A percentile compares a stretch with the other conserved stretches of the same genome.
phyloP scores from a whole-genome alignment of 2,113 vertebrate genomes.

The Vidua chalybeata region DNA sequence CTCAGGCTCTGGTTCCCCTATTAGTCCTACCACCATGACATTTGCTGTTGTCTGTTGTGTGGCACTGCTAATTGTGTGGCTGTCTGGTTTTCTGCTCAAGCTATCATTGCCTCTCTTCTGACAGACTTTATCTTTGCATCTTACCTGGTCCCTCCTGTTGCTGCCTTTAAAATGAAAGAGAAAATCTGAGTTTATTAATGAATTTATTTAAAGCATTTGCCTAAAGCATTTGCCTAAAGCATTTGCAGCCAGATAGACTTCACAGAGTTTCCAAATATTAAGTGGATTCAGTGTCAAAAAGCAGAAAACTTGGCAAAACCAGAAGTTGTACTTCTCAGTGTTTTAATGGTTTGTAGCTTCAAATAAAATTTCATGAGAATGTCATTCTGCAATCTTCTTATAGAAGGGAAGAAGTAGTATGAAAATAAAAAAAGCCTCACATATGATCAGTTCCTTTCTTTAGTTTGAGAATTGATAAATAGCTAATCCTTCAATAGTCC shows the following conservation, averaged over 20 bases:
- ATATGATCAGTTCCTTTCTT: background rate
- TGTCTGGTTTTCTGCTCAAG: background rate
- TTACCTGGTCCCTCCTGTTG: background rate
- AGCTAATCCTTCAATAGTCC: background rate
- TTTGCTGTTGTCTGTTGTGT: background rate
- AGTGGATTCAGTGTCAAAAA: background rate
- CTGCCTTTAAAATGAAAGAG: background rate
- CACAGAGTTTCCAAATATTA: background rate
- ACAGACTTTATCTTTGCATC: background rate
- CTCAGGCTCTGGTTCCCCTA: background rate
- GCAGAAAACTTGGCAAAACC: background rate
- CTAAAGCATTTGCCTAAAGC: background rate
- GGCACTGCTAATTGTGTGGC: background rate
- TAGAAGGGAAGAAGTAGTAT: background rate
- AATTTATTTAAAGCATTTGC: background rate
- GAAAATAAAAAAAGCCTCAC: background rate
- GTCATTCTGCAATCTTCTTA: background rate
- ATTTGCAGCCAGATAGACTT: background rate
- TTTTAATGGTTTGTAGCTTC: background rate
- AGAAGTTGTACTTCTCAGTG: background rate
- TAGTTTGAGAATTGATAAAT: background rate
- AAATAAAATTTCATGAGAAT: background rate
- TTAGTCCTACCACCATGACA: background rate
- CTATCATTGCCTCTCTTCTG: background rate
- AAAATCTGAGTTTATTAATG: background rate